Evolutionary conservation across 2,113 vertebrate genomes (phyloP).

Genomic region (Microcebus jonahi): DNA sequence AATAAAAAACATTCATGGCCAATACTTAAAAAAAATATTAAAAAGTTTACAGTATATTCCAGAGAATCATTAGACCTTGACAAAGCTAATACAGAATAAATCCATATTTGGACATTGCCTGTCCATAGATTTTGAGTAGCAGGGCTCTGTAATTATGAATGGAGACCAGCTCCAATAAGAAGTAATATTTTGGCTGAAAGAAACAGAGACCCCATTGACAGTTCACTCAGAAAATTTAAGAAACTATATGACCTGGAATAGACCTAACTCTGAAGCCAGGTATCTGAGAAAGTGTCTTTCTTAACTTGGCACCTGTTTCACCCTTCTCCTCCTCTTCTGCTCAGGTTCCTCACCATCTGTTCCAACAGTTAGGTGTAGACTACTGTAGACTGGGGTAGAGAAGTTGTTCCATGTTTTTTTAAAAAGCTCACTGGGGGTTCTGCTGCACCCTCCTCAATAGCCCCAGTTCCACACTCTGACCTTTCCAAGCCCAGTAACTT

Average conservation of each 20-base stretch:
- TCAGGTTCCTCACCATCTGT: neutral
- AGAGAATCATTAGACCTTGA: neutral
- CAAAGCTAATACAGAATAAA: neutral
- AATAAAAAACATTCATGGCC: neutral
- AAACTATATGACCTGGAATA: neutral
- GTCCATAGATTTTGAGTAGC: neutral
- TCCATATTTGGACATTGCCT: too few species aligned
- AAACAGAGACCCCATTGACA: neutral
- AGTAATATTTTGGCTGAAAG: neutral
- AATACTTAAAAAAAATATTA: neutral
- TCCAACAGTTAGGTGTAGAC: neutral
- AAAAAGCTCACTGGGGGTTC: neutral
- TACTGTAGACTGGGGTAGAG: neutral
- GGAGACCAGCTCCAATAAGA: neutral
- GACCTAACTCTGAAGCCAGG: neutral
- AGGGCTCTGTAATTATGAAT: neutral
- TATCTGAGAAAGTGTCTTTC: neutral
- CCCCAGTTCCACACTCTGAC: neutral
- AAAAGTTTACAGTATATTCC: neutral
- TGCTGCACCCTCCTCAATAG: neutral
- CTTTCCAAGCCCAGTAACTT: neutral
- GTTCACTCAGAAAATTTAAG: neutral
- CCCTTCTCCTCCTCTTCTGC: neutral
- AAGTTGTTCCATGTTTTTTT: neutral
- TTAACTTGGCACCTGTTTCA: neutral